Percentiles rank a stretch among this genome's conserved stretches.
These are phyloP conservation scores for Naso thynnoides DNA, from an alignment of 2,797 vertebrate species.

Conservation along the genomic window DNA sequence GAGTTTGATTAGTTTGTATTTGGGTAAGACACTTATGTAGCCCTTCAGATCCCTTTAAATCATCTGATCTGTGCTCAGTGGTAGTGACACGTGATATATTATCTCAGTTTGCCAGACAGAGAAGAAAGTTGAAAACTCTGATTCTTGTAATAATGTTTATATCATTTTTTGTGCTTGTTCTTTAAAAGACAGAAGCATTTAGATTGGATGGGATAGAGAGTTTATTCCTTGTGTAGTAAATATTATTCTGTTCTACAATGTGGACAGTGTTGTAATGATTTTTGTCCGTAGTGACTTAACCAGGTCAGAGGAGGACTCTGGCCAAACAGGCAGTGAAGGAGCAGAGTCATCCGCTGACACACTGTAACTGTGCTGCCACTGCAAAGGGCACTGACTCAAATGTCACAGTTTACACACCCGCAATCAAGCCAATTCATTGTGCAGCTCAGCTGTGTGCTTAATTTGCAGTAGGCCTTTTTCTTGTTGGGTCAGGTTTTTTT, in stretches of 20 bases:
- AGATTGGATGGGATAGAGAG: neutral
- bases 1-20: neutral
- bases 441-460: neutral
- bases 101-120: neutral
- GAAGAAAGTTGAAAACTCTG: neutral
- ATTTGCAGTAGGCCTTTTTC: no score
- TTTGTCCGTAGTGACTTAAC: slow-evolving; percentile 37
- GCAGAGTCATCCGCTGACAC: slow-evolving; percentile 12
- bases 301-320: slow-evolving; percentile 40
- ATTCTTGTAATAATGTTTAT: neutral
- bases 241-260: slow-evolving; percentile 2
- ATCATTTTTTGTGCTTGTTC: neutral
- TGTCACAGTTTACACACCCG: neutral
- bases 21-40: neutral
- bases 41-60: neutral
- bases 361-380: neutral
- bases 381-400: neutral
- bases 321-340: slow-evolving; percentile 5
- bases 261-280: slow-evolving; percentile 22
- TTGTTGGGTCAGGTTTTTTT: no score
- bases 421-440: neutral
- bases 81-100: neutral
- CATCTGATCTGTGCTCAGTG: neutral
- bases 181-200: neutral
- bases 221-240: neutral